Conservation (phyloP, 1,140 invertebrate species). For the Hycleus cichorii region DNA sequence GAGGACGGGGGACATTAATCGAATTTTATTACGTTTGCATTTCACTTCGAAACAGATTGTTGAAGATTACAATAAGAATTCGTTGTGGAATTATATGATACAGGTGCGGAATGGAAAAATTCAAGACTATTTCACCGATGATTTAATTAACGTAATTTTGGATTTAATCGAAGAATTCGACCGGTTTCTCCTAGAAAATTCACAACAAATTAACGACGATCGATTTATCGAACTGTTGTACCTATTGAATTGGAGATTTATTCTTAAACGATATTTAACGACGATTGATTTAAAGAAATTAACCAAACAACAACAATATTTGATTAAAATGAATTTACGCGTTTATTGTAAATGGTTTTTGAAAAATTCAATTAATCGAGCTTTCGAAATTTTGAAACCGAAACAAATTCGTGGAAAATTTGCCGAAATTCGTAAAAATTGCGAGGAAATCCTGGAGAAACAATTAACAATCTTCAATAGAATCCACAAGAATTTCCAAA, state of each 20-base stretch:
- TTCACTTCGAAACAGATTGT: too few species aligned
- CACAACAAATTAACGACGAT: conserved; percentile 15
- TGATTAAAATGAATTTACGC: conserved; percentile 40
- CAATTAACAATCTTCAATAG: conserved; percentile 29
- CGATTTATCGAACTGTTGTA: conserved; percentile 19
- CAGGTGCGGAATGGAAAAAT: conserved; percentile 31
- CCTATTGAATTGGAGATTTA: conserved; percentile 25
- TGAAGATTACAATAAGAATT: neutral
- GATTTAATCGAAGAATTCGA: conserved; percentile 25
- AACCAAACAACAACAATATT: neutral
- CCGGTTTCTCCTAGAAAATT: conserved; percentile 13
- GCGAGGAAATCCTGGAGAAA: conserved; percentile 14
- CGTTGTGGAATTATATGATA: conserved; percentile 25
- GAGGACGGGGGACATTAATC: too few species aligned
- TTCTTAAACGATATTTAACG: conserved; percentile 18
- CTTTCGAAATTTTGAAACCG: conserved; percentile 14
- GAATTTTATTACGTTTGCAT: too few species aligned
- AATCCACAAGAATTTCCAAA: conserved; percentile 29
- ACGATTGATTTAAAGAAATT: conserved; percentile 9
- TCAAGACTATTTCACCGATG: conserved; percentile 28
- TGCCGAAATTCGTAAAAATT: conserved; percentile 23
- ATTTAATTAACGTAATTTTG: conserved; percentile 25
- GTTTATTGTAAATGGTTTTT: conserved; percentile 50
- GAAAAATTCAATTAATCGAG: conserved; percentile 43
- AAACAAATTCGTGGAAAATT: conserved; percentile 8